phyloP scores from a whole-genome alignment of 2,113 vertebrate genomes.

The Oreochromis niloticus region DNA sequence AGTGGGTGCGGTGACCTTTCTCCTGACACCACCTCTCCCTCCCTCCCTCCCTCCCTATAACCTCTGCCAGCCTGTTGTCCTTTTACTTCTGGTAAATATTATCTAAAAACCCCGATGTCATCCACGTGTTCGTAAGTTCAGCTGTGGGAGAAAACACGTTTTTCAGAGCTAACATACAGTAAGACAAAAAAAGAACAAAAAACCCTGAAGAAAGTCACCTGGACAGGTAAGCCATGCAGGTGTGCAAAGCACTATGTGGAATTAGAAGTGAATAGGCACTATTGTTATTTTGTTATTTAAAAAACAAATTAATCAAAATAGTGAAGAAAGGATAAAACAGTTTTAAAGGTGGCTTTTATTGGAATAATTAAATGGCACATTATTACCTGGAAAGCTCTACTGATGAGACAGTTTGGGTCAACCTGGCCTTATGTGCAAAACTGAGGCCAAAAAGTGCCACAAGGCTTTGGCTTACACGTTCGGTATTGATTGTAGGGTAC shows the following conservation, averaged over 20 bases:
- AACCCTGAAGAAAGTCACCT: accelerated
- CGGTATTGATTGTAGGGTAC: background rate
- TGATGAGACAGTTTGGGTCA: background rate
- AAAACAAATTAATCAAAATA: background rate
- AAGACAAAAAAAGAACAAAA: background rate
- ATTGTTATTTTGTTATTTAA: background rate
- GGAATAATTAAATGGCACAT: background rate
- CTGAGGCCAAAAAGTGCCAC: background rate
- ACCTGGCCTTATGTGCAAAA: background rate
- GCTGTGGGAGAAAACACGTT: background rate
- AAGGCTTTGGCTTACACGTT: background rate
- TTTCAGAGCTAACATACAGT: background rate
- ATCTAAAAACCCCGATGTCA: background rate
- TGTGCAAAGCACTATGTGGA: background rate
- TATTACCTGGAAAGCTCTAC: background rate
- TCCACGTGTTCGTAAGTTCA: background rate
- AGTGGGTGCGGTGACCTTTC: background rate
- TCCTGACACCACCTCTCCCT: background rate
- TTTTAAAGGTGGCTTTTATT: background rate
- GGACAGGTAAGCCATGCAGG: background rate
- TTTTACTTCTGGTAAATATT: background rate
- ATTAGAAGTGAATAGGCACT: background rate
- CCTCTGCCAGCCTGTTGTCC: background rate
- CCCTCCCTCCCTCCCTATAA: background rate
- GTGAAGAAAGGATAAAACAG: background rate